Evolutionary conservation across 2,113 vertebrate genomes (phyloP), one percentile per base, ranked within the genome.

Genomic region (Glaucidium brasilianum): DNA sequence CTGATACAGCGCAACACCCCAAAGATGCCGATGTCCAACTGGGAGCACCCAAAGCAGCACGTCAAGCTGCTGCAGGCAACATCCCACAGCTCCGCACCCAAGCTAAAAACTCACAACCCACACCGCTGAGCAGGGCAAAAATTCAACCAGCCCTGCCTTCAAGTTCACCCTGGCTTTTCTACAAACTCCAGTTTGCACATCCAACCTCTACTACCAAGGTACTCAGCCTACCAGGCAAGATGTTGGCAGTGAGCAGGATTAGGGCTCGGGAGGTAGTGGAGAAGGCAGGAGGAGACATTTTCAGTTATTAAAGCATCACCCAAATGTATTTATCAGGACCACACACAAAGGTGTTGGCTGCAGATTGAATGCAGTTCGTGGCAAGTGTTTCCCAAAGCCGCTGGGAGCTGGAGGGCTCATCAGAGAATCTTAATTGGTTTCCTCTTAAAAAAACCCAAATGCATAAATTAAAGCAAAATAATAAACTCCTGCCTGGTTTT

Each of bases 381-480:
- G 90, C 83, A 47, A 91, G 92, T 19, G 80, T 82, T 95, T 91
- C 82, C 85, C 68, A 75, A 74, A 95, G 87, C 90, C 0, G 0
- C 88, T 52, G 62, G 92, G 76, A 94, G 93, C 91, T 74, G 88
- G 81, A 91, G 88, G 83, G 87, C 75, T 96, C 97, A 87, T 96
- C 95, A 85, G 85, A 90, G 91, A 93, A 93, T 96, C 91, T 96
- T 97, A 96, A 96, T 93, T 95, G 94, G 91, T 78, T 94, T 95
- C 89, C 66, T 93, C 81, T 94, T 92, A 15, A 76, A 94, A 91
- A 80, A 14, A 4, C 69, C 67, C 92, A 96, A 95, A 95, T 45
- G 87, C 84, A 91, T 90, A 87, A 93, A 96, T 93, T 76, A 92
- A 77, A 92, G 88, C 52, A 86, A 83, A 84, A 87, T 71, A 67